Percentiles rank a stretch among this genome's conserved stretches.
Conservation (phyloP, 1,140 invertebrate genomes). For the Antheraea mylitta region DNA sequence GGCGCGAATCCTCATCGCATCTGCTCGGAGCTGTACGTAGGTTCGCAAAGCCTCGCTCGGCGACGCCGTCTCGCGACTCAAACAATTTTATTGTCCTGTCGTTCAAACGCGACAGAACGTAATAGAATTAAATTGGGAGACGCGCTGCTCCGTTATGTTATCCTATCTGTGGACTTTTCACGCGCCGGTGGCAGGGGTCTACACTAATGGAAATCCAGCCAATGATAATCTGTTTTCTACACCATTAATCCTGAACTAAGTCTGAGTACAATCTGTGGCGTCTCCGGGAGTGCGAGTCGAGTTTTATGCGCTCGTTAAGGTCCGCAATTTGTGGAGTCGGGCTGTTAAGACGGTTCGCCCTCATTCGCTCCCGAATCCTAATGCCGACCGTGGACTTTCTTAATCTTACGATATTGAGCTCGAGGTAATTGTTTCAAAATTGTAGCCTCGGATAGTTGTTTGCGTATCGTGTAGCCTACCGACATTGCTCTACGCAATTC, state of each 20-base stretch:
- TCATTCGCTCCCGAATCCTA: constrained; percentile 64
- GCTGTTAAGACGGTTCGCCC: constrained; percentile 64
- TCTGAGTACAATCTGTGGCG: constrained; percentile 74
- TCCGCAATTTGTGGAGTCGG: constrained; percentile 75
- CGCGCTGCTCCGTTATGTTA: constrained; percentile 69
- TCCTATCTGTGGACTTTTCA: constrained; percentile 67
- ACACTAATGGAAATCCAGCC: constrained; percentile 71
- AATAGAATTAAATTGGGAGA: constrained; percentile 76
- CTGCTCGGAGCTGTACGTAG: constrained; percentile 7
- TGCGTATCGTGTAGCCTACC: constrained; percentile 4
- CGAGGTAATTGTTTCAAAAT: constrained; percentile 76
- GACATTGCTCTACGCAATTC: not conserved
- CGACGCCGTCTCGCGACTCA: constrained; percentile 31
- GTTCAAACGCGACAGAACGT: constrained; percentile 70
- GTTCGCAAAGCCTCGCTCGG: constrained; percentile 15
- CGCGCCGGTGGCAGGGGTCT: constrained; percentile 73
- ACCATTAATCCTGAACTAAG: constrained; percentile 77
- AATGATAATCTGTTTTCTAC: constrained; percentile 79
- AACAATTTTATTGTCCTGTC: constrained; percentile 69
- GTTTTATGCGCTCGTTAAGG: constrained; percentile 77
- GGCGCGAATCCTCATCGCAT: constrained; percentile 16
- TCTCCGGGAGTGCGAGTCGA: constrained; percentile 64
- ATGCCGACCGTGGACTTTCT: constrained; percentile 73
- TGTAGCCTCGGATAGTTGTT: constrained; percentile 43
- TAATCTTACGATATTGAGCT: constrained; percentile 74